phyloP scores from a whole-genome alignment of 2,888 invertebrate genomes.

The Octodonta nipae region DNA sequence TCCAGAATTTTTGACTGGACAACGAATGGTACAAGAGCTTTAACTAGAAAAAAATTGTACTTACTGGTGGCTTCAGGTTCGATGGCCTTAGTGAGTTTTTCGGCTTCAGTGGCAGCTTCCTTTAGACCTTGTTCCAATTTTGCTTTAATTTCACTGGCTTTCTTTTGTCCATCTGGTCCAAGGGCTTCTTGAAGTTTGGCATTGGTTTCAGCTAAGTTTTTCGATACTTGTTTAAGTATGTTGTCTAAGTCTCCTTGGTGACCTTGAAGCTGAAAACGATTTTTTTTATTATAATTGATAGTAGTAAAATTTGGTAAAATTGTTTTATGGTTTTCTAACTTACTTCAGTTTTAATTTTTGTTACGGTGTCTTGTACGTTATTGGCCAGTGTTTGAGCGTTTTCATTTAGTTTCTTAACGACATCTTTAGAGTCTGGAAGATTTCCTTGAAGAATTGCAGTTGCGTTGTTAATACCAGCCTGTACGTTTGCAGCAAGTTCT shows the following conservation, averaged over 20 bases:
- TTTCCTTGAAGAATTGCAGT: conserved; percentile 21
- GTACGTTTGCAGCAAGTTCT: conserved; percentile 19
- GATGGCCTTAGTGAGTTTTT: conserved; percentile 26
- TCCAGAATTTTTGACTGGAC: no score
- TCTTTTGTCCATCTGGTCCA: conserved; percentile 27
- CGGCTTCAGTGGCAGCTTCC: conserved; percentile 24
- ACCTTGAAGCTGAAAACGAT: conserved; percentile 13
- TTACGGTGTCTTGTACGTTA: conserved; percentile 22
- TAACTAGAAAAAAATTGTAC: no score
- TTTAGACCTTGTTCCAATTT: conserved; percentile 26
- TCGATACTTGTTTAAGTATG: conserved; percentile 24
- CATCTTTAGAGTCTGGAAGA: conserved; percentile 24
- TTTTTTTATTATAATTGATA: not conserved
- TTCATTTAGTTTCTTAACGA: conserved; percentile 22
- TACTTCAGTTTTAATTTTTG: conserved; percentile 26
- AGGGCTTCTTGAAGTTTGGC: conserved; percentile 22
- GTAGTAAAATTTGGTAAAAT: not conserved
- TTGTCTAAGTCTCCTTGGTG: conserved; percentile 25
- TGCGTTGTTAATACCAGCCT: conserved; percentile 21
- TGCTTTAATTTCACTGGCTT: conserved; percentile 26
- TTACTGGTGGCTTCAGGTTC: conserved; percentile 28
- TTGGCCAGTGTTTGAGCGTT: conserved; percentile 26
- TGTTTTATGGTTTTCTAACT: conserved; percentile 8
- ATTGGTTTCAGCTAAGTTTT: conserved; percentile 22
- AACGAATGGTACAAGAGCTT: no score